Evolutionary conservation across 1,140 invertebrate species (phyloP).

Genomic region (Rhyacophila brunnea): DNA sequence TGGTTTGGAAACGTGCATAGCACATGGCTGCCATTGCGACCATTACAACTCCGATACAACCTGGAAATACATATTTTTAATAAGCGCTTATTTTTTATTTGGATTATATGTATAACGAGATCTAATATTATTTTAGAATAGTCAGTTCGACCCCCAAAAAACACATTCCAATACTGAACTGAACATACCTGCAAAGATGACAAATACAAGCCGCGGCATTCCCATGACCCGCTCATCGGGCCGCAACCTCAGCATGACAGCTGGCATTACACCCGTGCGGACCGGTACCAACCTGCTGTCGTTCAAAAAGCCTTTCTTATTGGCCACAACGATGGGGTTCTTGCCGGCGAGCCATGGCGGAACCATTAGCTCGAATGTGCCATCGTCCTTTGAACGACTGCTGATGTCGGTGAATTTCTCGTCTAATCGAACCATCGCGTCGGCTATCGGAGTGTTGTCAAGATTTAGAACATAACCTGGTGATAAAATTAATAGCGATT

Average conservation of each 20-base stretch:
- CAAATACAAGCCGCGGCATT: constrained; percentile 70
- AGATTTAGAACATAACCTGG: constrained; percentile 59
- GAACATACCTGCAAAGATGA: constrained; percentile 65
- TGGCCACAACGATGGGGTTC: background rate
- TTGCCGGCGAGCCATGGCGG: constrained; percentile 35
- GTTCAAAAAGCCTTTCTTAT: constrained; percentile 3
- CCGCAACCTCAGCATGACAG: constrained; percentile 66
- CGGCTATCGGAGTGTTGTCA: constrained; percentile 57
- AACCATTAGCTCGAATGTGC: constrained; percentile 59
- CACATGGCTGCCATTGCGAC: constrained; percentile 49
- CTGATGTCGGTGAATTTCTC: constrained; percentile 8
- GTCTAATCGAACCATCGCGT: constrained; percentile 55
- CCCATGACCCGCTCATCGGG: constrained; percentile 67
- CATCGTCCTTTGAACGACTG: constrained; percentile 49
- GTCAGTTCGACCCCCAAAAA: too few species aligned
- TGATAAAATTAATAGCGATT: too few species aligned
- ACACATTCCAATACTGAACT: background rate
- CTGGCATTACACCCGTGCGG: constrained; percentile 35
- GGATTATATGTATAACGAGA: too few species aligned
- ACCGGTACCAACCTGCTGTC: constrained; percentile 10
- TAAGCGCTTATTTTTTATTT: background rate
- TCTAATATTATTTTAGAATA: too few species aligned
- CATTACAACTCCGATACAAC: constrained; percentile 47
- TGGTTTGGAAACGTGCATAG: constrained; percentile 40
- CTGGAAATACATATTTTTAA: too few species aligned